A percentile compares a stretch with the other conserved stretches of the same genome.
Conservation (phyloP, 30 jellyfish, hydroid and myxozoan genomes). For the Morbakka virulenta region DNA sequence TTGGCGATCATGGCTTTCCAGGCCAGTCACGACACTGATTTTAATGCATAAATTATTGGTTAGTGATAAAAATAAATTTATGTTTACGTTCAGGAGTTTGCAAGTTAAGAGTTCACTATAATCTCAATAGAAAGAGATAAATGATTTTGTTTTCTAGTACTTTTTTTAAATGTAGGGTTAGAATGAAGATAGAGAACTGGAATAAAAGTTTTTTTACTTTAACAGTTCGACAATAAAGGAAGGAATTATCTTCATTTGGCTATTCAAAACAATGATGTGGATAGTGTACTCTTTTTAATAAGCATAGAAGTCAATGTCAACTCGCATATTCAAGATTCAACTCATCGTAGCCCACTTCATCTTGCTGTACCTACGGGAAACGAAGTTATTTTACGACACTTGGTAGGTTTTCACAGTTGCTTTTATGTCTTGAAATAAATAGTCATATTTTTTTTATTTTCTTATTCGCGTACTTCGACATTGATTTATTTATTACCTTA, state of each 20-base stretch:
- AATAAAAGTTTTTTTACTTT: no score
- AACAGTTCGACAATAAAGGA: constrained; percentile 89
- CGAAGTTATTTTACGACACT: constrained; percentile 83
- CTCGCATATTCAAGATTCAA: constrained; percentile 78
- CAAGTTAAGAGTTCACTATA: no score
- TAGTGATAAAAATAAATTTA: no score
- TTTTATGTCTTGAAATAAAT: not conserved
- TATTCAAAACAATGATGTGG: constrained; percentile 78
- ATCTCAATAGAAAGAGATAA: no score
- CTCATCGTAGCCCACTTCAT: constrained; percentile 90
- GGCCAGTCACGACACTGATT: no score
- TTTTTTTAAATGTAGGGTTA: not conserved
- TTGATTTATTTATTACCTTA: no score
- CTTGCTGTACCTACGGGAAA: constrained; percentile 91
- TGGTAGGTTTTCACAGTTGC: constrained; percentile 48
- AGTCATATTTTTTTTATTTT: not conserved
- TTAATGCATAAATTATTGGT: no score
- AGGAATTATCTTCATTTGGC: constrained; percentile 88
- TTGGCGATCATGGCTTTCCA: no score
- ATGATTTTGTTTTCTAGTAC: no score
- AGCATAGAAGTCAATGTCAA: constrained; percentile 88
- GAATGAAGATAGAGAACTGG: no score
- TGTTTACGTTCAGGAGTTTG: no score
- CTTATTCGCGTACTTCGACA: no score
- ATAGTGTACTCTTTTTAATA: constrained; percentile 77